phyloP scores from a whole-genome alignment of 2,797 vertebrate genomes.

The Microcaecilia unicolor region DNA sequence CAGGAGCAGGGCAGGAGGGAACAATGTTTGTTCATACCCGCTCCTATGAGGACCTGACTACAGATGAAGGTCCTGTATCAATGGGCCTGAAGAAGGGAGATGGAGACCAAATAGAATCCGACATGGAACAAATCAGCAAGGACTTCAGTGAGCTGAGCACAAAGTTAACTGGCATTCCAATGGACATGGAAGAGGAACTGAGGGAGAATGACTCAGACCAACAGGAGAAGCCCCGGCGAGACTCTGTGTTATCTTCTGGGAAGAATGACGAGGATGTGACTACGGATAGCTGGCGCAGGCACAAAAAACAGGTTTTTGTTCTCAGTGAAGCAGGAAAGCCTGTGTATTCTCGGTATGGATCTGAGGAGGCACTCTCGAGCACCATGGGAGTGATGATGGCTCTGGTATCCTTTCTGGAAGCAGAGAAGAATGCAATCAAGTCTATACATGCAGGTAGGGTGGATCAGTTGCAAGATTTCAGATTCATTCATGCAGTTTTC shows the following conservation, averaged over 20 bases:
- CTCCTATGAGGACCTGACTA: conserved; percentile 88
- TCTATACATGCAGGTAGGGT: conserved; percentile 94
- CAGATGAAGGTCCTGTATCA: conserved; percentile 14
- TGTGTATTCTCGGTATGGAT: conserved; percentile 89
- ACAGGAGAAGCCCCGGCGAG: conserved; percentile 30
- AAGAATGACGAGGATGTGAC: conserved; percentile 76
- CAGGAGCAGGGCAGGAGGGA: conserved; percentile 82
- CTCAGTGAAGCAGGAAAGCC: conserved; percentile 94
- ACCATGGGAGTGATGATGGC: conserved; percentile 97
- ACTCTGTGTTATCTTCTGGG: conserved; percentile 15
- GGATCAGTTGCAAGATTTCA: too few species aligned
- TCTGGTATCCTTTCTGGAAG: conserved; percentile 89
- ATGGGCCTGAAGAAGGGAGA: conserved; percentile 28
- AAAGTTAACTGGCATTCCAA: conserved; percentile 51
- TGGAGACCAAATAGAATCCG: conserved; percentile 14
- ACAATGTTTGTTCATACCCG: conserved; percentile 85
- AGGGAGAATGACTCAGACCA: conserved; percentile 24
- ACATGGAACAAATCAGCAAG: conserved; percentile 59
- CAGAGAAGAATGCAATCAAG: conserved; percentile 83
- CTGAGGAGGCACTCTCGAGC: conserved; percentile 91
- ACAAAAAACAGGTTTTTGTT: conserved; percentile 89
- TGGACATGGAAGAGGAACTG: conserved; percentile 58
- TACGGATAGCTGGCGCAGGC: conserved; percentile 77
- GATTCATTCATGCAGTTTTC: too few species aligned
- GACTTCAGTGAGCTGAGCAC: conserved; percentile 69